phyloP scores from a whole-genome alignment of 1,140 invertebrate genomes.

The Rhynchophorus ferrugineus region DNA sequence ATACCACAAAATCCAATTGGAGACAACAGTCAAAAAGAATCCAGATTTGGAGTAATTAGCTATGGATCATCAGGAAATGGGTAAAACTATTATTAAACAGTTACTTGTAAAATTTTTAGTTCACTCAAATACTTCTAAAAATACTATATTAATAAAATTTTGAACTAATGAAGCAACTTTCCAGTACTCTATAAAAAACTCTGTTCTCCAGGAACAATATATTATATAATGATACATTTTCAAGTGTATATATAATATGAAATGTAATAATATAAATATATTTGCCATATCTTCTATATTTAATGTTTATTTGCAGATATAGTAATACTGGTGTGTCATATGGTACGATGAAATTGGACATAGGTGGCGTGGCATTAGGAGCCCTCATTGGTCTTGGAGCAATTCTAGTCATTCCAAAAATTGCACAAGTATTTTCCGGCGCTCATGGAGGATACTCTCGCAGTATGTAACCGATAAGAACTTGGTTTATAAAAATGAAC shows the following conservation, averaged over 20 bases:
- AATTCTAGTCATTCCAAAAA: conserved; percentile 67
- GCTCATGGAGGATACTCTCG: conserved; percentile 47
- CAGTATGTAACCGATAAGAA: conserved; percentile 56
- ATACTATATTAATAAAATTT: no score
- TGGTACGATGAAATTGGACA: conserved; percentile 59
- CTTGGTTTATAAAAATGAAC: no score
- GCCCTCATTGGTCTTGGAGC: conserved; percentile 71
- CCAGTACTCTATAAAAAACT: no score
- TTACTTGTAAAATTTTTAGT: no score
- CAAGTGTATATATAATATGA: no score
- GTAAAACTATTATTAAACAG: conserved; percentile 3
- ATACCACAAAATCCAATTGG: conserved; percentile 20
- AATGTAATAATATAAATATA: no score
- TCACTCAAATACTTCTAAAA: no score
- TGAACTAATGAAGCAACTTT: no score
- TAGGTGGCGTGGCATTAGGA: conserved; percentile 71
- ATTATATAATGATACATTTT: no score
- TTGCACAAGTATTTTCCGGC: conserved; percentile 62
- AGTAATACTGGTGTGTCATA: conserved; percentile 35
- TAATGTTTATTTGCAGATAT: conserved; percentile 9
- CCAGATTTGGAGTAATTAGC: conserved; percentile 24
- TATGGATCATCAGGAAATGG: conserved; percentile 19
- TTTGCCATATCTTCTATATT: no score
- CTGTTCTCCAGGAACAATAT: no score
- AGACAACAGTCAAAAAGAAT: conserved; percentile 18